Percentiles rank a stretch among this genome's conserved stretches.
phyloP scores from a whole-genome alignment of 2,113 vertebrate species.

The Oreocharis arfaki region DNA sequence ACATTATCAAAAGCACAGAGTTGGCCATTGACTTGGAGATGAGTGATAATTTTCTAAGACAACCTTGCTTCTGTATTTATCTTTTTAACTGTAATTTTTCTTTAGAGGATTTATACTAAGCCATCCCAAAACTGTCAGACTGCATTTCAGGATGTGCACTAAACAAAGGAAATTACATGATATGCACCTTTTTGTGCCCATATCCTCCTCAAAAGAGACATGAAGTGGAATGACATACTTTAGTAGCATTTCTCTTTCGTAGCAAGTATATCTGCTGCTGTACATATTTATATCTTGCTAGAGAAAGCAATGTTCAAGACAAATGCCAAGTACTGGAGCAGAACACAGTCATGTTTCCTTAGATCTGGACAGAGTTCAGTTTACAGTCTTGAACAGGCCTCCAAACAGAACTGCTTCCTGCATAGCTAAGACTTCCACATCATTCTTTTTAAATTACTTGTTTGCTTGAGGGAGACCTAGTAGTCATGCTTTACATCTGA shows the following conservation, averaged over 20 bases:
- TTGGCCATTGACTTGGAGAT: neutral
- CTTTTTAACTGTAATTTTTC: neutral
- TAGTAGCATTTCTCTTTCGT: neutral
- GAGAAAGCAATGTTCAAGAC: neutral
- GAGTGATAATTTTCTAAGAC: neutral
- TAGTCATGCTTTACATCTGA: neutral
- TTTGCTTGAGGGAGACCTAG: neutral
- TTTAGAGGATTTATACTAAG: neutral
- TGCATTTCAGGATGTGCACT: neutral
- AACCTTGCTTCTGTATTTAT: neutral
- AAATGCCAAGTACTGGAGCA: neutral
- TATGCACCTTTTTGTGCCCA: neutral
- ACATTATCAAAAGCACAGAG: neutral
- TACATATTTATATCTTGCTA: neutral
- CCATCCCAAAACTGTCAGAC: neutral
- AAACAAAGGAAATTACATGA: neutral
- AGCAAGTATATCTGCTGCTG: neutral
- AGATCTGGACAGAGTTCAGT: neutral
- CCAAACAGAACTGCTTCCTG: neutral
- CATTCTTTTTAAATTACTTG: neutral
- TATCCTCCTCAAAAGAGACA: neutral
- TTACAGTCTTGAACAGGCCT: neutral
- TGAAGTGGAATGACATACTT: neutral
- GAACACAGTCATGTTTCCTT: neutral
- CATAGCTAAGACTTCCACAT: neutral